Conservation (phyloP, 2,888 invertebrate genomes). For the Drosophila nr. fundita region DNA sequence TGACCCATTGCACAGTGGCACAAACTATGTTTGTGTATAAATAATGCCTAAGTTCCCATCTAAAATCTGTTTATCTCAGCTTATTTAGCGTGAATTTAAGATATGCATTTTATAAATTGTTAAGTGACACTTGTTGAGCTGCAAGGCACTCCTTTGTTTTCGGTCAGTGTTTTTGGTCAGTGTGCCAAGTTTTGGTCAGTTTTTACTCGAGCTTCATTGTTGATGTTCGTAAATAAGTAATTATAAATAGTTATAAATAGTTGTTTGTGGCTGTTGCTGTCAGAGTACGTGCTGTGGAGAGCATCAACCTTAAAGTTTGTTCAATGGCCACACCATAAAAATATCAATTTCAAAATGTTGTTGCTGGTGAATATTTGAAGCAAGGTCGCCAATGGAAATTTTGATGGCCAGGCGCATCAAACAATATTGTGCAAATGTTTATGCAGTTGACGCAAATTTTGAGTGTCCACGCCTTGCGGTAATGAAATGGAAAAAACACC, state of each 20-base stretch:
- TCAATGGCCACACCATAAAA: conserved; percentile 28
- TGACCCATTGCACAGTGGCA: conserved; percentile 35
- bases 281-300: conserved; percentile 47
- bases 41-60: background rate
- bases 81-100: background rate
- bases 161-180: conserved; percentile 9
- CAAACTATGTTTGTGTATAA: background rate
- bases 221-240: conserved; percentile 29
- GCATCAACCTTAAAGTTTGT: conserved; percentile 51
- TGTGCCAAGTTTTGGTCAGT: conserved; percentile 26
- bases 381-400: conserved; percentile 49
- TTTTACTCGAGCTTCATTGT: conserved; percentile 20
- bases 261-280: conserved; percentile 11
- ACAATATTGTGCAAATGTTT: conserved; percentile 55
- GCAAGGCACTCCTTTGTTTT: background rate
- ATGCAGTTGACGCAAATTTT: conserved; percentile 50
- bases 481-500: conserved; percentile 15
- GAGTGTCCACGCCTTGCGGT: conserved; percentile 41
- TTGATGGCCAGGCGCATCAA: conserved; percentile 17
- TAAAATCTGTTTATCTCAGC: background rate
- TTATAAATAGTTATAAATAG: conserved; percentile 45
- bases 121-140: background rate
- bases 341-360: conserved; percentile 38
- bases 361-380: conserved; percentile 38
- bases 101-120: background rate